Conservation (phyloP, 2,888 invertebrate genomes). For the Epiblema foenella region DNA sequence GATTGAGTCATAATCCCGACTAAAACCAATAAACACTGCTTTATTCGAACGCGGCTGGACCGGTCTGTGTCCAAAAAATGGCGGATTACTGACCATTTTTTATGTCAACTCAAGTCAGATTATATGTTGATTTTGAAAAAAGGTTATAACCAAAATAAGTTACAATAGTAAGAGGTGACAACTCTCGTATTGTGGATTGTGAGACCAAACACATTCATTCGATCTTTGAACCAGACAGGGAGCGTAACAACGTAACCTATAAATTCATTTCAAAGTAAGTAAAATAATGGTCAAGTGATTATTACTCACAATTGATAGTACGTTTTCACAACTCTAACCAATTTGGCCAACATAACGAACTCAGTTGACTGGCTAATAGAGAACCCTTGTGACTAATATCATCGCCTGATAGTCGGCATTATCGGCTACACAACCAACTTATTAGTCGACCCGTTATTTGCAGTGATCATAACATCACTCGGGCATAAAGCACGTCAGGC, state of each 20-base stretch:
- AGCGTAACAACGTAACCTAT: no score
- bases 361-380: constrained; percentile 9
- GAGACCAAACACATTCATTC: neutral
- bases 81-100: constrained; percentile 26
- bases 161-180: neutral
- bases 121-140: constrained; percentile 4
- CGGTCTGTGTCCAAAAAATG: neutral
- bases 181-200: neutral
- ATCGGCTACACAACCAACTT: constrained; percentile 27
- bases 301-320: constrained; percentile 15
- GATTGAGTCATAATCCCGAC: constrained; percentile 35
- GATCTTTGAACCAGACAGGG: neutral
- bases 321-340: constrained; percentile 13
- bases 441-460: constrained; percentile 34
- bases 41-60: constrained; percentile 10
- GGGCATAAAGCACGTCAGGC: constrained; percentile 43
- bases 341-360: constrained; percentile 10
- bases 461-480: constrained; percentile 33
- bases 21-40: constrained; percentile 29
- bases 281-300: neutral
- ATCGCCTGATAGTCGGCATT: constrained; percentile 21
- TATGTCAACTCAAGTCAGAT: constrained; percentile 5
- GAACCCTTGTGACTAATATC: constrained; percentile 9
- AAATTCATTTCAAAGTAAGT: no score
- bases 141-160: neutral